Evolutionary conservation across 2,113 vertebrate species (phyloP).

Genomic region (Cyprichromis sp.): DNA sequence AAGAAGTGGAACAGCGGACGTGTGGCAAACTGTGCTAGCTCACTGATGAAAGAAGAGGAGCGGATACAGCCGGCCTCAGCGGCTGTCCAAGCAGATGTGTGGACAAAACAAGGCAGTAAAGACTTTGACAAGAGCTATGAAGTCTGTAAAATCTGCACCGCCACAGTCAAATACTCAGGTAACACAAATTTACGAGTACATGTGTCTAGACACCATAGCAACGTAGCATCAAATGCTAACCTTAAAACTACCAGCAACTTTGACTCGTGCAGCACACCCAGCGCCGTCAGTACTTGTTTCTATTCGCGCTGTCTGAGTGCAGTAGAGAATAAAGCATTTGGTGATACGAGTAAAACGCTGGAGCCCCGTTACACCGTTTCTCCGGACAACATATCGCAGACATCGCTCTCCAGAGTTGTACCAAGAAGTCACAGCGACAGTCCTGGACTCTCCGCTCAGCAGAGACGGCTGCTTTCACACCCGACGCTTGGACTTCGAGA

Average conservation of each 20-base stretch:
- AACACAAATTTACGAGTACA: background rate
- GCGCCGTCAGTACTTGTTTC: background rate
- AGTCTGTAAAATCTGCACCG: background rate
- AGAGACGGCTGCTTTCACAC: background rate
- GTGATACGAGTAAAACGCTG: fast-evolving
- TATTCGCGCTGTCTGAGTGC: background rate
- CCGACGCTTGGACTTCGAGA: background rate
- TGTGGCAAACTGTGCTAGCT: background rate
- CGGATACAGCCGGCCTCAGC: background rate
- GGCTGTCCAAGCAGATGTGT: background rate
- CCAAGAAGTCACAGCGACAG: background rate
- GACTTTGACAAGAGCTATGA: background rate
- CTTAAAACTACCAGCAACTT: background rate
- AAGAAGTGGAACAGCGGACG: background rate
- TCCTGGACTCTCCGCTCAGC: background rate
- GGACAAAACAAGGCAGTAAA: background rate
- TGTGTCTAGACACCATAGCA: background rate
- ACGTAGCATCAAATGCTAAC: background rate
- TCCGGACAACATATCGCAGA: background rate
- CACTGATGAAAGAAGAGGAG: background rate
- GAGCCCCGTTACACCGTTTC: background rate
- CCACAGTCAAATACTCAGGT: background rate
- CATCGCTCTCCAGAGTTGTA: background rate
- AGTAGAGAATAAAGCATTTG: background rate
- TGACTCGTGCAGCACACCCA: background rate